These are phyloP conservation scores for Babyrousa celebensis DNA, from an alignment of 2,797 vertebrate genomes.

Conservation along the genomic window DNA sequence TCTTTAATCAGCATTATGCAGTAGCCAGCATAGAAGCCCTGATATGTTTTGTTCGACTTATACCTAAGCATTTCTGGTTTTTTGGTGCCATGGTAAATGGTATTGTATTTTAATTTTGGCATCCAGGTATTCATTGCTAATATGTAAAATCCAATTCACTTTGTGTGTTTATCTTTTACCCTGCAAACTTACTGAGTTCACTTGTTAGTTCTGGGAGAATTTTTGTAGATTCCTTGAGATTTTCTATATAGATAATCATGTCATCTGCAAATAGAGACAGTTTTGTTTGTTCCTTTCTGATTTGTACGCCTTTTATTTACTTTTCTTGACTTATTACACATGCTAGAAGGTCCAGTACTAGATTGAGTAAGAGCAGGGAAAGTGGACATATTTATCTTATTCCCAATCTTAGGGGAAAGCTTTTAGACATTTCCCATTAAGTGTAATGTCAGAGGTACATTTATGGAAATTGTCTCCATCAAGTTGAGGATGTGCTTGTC, in stretches of 20 bases:
- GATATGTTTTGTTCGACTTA: not conserved
- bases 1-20: not conserved
- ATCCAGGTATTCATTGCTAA: not conserved
- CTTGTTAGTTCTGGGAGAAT: not conserved
- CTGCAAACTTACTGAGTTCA: not conserved
- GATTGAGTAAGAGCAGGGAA: not conserved
- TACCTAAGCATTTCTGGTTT: not conserved
- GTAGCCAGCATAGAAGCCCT: not conserved
- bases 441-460: not conserved
- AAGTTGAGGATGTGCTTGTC: not conserved
- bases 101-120: not conserved
- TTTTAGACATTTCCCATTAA: not conserved
- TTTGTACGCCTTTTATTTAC: not conserved
- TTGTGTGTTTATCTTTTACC: not conserved
- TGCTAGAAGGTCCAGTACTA: not conserved
- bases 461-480: not conserved
- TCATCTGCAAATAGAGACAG: not conserved
- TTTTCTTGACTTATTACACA: not conserved
- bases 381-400: not conserved
- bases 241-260: not conserved
- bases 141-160: not conserved
- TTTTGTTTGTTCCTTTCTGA: slow-evolving; percentile 15
- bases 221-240: not conserved
- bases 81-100: not conserved
- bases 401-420: not conserved